Conservation (phyloP, 2,113 vertebrate species). For the Bolborhynchus lineola region DNA sequence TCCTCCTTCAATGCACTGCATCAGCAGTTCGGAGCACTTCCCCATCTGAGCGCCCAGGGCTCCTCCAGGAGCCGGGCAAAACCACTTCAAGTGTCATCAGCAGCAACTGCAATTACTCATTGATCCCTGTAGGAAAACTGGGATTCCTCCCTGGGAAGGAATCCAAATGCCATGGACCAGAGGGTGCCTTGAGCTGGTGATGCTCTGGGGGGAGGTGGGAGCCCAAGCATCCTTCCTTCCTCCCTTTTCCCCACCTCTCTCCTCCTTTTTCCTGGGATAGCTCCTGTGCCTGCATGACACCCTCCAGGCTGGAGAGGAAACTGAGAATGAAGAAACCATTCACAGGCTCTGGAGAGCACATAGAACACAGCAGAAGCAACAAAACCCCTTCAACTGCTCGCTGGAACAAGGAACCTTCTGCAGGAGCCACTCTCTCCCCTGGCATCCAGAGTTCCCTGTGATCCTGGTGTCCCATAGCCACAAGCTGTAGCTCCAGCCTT, state of each 20-base stretch:
- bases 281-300: background rate
- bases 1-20: background rate
- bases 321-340: background rate
- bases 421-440: background rate
- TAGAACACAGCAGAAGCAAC: background rate
- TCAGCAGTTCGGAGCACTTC: background rate
- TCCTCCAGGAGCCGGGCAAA: background rate
- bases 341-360: background rate
- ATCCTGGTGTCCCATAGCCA: background rate
- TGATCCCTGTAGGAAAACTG: rapidly evolving
- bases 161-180: too few species aligned
- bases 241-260: background rate
- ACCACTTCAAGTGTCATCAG: rapidly evolving
- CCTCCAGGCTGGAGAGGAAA: background rate
- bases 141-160: background rate
- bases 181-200: background rate
- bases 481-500: background rate
- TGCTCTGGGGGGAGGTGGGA: background rate
- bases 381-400: background rate
- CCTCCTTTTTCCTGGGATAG: background rate
- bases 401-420: background rate
- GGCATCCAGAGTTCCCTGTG: background rate
- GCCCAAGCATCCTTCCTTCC: background rate
- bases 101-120: background rate
- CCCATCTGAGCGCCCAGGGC: background rate